These are phyloP conservation scores for Halictus rubicundus DNA, from an alignment of 1,140 invertebrate genomes.

Conservation along the genomic window DNA sequence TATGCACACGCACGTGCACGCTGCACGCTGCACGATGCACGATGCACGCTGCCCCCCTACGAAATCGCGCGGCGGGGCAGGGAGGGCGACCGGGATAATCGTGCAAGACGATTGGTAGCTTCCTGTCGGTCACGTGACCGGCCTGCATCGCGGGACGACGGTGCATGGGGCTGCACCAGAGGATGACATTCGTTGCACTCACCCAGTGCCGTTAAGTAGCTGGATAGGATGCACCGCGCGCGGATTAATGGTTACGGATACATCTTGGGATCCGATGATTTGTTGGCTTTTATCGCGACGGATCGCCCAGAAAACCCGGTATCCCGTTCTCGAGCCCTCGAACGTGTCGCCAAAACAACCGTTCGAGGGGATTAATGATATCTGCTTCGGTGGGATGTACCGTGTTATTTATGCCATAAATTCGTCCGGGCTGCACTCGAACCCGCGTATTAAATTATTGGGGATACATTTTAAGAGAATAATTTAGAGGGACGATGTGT, in stretches of 20 bases:
- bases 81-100: slow-evolving; percentile 75
- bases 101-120: slow-evolving; percentile 80
- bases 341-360: no score
- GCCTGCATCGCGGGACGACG: slow-evolving; percentile 65
- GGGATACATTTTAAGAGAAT: slow-evolving; percentile 38
- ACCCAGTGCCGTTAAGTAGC: slow-evolving; percentile 59
- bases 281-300: slow-evolving; percentile 43
- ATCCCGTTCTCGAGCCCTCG: no score
- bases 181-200: slow-evolving; percentile 73
- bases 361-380: slow-evolving; percentile 29
- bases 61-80: slow-evolving; percentile 25
- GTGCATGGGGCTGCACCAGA: slow-evolving; percentile 58
- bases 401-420: slow-evolving; percentile 47
- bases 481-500: slow-evolving; percentile 33
- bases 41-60: slow-evolving; percentile 2
- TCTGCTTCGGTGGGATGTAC: slow-evolving; percentile 34
- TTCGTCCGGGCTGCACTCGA: slow-evolving; percentile 23
- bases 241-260: slow-evolving; percentile 49
- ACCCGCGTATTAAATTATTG: slow-evolving; percentile 43
- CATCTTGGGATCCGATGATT: slow-evolving; percentile 24
- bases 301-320: not conserved
- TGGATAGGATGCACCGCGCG: slow-evolving; percentile 44
- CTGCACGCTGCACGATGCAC: slow-evolving; percentile 43
- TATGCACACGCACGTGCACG: slow-evolving; percentile 30
- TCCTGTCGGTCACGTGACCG: slow-evolving; percentile 79